Conservation (phyloP, 2,797 vertebrate species). For the Microctenopoma lineatum region DNA sequence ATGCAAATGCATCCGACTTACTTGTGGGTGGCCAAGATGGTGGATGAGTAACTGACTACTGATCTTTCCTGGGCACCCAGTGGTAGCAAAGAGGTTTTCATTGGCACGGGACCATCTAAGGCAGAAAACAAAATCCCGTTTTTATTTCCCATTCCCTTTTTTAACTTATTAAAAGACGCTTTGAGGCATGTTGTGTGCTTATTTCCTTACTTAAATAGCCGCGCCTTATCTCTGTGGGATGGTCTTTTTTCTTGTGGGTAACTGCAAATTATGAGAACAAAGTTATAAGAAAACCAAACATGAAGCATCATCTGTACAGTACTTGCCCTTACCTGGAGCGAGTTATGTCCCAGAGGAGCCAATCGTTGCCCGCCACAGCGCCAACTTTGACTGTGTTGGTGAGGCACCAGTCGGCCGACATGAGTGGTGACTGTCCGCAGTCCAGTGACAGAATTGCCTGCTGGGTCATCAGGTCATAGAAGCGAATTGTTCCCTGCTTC, state of each 20-base stretch:
- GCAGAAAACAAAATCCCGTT: conserved; percentile 2
- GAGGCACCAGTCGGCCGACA: conserved; percentile 97
- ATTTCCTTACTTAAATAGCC: conserved; percentile 87
- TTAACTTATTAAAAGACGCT: too few species aligned
- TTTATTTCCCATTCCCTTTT: too few species aligned
- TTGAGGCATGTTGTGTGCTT: too few species aligned
- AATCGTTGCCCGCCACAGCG: conserved; percentile 93
- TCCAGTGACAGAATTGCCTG: conserved; percentile 96
- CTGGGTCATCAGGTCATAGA: conserved; percentile 93
- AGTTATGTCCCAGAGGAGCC: conserved; percentile 97
- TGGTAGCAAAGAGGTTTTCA: conserved; percentile 95
- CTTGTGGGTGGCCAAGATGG: conserved; percentile 96
- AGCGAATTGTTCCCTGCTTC: conserved; percentile 93
- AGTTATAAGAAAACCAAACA: neutral
- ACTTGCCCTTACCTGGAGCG: conserved; percentile 88
- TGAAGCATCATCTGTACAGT: neutral
- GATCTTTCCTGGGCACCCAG: conserved; percentile 95
- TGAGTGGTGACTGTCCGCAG: conserved; percentile 89
- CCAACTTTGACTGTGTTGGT: conserved; percentile 95
- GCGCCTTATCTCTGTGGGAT: conserved; percentile 91
- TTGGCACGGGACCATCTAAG: conserved; percentile 92
- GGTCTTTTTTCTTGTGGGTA: conserved; percentile 95
- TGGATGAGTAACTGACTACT: conserved; percentile 91
- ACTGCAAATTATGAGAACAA: conserved; percentile 75
- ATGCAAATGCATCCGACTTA: conserved; percentile 63